Evolutionary conservation across 1,140 invertebrate genomes (phyloP).

Genomic region (Drosophila nasuta): DNA sequence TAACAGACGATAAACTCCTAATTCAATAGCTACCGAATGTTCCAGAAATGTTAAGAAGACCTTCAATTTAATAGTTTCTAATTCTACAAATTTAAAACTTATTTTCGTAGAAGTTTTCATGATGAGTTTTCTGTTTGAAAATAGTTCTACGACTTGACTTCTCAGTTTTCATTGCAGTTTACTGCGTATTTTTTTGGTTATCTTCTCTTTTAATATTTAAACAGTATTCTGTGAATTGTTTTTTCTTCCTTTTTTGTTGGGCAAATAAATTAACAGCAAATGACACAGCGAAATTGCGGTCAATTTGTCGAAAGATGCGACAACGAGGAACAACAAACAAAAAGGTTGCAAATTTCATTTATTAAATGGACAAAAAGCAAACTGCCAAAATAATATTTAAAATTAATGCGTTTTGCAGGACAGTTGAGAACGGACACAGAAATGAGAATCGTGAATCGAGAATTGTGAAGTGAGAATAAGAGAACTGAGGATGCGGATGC

Average conservation of each 20-base stretch:
- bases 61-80: too few relatives aligned
- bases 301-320: constrained; percentile 72
- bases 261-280: constrained; percentile 55
- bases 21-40: too few relatives aligned
- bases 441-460: neutral
- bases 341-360: constrained; percentile 68
- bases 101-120: too few relatives aligned
- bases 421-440: constrained; percentile 25
- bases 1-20: too few relatives aligned
- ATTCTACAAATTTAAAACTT: too few relatives aligned
- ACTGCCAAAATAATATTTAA: constrained; percentile 81
- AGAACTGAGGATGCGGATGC: constrained; percentile 17
- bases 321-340: constrained; percentile 23
- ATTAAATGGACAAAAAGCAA: constrained; percentile 58
- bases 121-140: too few relatives aligned
- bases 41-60: too few relatives aligned
- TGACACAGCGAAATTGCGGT: constrained; percentile 64
- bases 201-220: neutral
- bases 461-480: constrained; percentile 4
- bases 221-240: constrained; percentile 1
- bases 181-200: neutral
- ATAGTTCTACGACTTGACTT: neutral
- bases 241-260: constrained; percentile 5
- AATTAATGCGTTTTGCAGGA: constrained; percentile 66
- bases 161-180: neutral